Conservation (phyloP, 2,113 vertebrate species). For the Petrocephalus zakoni region DNA sequence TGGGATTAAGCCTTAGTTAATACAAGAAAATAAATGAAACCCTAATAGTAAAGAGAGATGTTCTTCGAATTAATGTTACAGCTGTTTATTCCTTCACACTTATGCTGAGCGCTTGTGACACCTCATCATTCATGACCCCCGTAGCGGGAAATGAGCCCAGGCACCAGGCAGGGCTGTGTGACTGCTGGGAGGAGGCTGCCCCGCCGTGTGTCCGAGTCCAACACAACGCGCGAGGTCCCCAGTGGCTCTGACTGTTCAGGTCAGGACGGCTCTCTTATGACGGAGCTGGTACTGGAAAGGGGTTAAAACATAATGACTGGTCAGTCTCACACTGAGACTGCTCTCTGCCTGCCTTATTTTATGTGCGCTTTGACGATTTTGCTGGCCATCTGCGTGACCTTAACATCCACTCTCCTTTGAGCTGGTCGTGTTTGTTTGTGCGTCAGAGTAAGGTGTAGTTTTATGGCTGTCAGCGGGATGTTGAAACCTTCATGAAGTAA, state of each 20-base stretch:
- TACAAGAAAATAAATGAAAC: not conserved
- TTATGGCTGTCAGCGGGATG: not conserved
- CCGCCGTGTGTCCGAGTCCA: not conserved
- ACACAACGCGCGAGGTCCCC: not conserved
- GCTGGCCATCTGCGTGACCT: not conserved
- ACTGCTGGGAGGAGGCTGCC: not conserved
- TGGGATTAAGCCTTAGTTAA: not conserved
- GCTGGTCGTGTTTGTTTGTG: not conserved
- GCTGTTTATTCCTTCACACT: constrained; percentile 25
- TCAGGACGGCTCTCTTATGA: not conserved
- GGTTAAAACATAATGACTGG: not conserved
- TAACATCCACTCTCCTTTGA: not conserved
- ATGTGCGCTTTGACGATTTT: not conserved
- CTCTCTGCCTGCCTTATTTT: not conserved
- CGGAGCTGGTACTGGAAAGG: not conserved
- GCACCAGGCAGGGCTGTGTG: not conserved
- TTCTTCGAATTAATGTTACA: constrained; percentile 7
- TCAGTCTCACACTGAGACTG: not conserved
- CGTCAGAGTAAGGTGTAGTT: not conserved
- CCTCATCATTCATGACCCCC: constrained; percentile 50
- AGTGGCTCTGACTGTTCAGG: not conserved
- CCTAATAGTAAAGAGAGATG: not conserved
- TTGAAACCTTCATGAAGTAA: not conserved
- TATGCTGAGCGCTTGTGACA: constrained; percentile 54
- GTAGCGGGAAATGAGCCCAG: constrained; percentile 28